Evolutionary conservation across 2,113 vertebrate genomes (phyloP), one percentile per base, ranked within the genome.

Genomic region (Istiophorus platypterus): DNA sequence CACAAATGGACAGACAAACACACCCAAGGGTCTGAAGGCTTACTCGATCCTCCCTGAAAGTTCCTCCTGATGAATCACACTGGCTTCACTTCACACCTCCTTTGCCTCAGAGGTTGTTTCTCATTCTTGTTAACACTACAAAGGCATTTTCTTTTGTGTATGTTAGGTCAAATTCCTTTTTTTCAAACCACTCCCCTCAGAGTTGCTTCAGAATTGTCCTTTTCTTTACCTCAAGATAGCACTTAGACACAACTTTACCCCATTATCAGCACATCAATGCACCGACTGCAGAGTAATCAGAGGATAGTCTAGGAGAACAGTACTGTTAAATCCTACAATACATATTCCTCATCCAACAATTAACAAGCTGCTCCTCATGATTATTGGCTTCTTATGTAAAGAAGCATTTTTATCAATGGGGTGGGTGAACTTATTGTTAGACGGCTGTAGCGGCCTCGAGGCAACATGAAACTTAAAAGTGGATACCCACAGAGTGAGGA

Each of bases 1-100:
- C 26, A 52, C 66, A 77, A 24, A 79, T 39, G 49, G 24, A 22
- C 18, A n/a, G 3, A 4, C 42, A 34, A 27, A 74, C 27, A 72
- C 52, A 42, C 20, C 34, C 7, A 13, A 9, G 47, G 63, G 57
- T 58, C 26, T 54, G 26, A 22, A 37, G 42, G 54, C 56, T 47
- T 45, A 34, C 51, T 76, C 2, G 9, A 11, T 63, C 62, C 13
- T 10, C 15, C 39, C 51, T 58, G 51, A 71, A 64, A 45, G 20
- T 20, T 66, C 1, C 6, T 42, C 51, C 17, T 54, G 47, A 52
- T 47, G 41, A 61, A 12, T 57, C 67, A 62, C 67, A 51, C 17
- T 51, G 51, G 22, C 12, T 20, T 64, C 57, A 18, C 4, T 59
- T 12, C 18, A 8, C 10, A 51, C n/a, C 58, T 42, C 42, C 49